A percentile compares a stretch with the other conserved stretches of the same genome.
Conservation (phyloP, 2,888 invertebrate genomes). For the Chaitophorus viminalis region DNA sequence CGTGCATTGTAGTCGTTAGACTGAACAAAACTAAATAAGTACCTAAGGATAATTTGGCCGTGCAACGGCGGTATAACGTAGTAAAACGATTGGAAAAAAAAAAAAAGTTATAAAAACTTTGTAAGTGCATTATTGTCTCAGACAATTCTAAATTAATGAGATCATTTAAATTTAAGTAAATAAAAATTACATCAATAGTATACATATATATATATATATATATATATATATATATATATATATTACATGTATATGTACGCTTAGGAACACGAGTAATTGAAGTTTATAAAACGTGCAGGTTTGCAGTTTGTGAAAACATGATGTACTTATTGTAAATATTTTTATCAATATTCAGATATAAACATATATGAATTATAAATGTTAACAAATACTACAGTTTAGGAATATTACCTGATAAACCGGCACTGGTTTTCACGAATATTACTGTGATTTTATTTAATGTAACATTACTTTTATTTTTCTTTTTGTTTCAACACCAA, state of each 20-base stretch:
- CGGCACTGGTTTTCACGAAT: too few species aligned
- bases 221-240: too few species aligned
- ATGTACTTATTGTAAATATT: too few species aligned
- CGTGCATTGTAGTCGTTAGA: conserved; percentile 19
- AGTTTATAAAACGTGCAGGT: too few species aligned
- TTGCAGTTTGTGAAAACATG: rapidly evolving
- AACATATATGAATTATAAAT: too few species aligned
- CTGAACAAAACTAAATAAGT: background rate
- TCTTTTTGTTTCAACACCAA: background rate
- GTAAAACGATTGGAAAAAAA: background rate
- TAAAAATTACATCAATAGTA: background rate
- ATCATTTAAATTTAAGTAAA: background rate
- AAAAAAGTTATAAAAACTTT: background rate
- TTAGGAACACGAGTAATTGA: too few species aligned
- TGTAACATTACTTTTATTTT: background rate
- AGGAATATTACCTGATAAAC: too few species aligned
- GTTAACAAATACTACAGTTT: too few species aligned
- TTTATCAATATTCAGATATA: too few species aligned
- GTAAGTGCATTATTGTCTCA: background rate
- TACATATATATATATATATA: background rate
- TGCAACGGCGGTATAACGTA: background rate
- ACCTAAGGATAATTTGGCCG: conserved; percentile 19
- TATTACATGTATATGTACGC: too few species aligned
- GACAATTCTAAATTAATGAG: conserved; percentile 10
- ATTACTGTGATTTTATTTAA: background rate